Conservation (phyloP, 2,113 vertebrate genomes). For the Heloderma charlesbogerti region DNA sequence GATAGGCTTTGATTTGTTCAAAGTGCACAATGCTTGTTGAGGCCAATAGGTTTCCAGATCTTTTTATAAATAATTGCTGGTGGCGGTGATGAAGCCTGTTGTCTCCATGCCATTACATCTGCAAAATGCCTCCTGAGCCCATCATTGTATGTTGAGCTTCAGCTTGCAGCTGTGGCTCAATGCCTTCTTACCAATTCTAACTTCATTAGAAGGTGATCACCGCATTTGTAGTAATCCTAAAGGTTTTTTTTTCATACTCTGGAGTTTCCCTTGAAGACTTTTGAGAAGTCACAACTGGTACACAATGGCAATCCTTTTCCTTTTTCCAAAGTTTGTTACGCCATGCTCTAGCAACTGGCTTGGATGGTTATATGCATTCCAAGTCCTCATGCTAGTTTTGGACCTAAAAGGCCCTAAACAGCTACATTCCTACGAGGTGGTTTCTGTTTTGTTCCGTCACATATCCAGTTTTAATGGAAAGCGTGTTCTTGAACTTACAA, state of each 20-base stretch:
- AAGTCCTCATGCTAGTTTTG: neutral
- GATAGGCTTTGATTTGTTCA: neutral
- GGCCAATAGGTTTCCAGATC: neutral
- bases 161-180: neutral
- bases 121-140: neutral
- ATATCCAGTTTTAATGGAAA: neutral
- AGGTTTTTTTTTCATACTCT: neutral
- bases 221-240: neutral
- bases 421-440: neutral
- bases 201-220: neutral
- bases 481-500: neutral
- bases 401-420: neutral
- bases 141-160: neutral
- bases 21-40: neutral
- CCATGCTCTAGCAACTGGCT: neutral
- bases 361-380: neutral
- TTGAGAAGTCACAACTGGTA: neutral
- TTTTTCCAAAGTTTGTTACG: neutral
- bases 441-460: neutral
- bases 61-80: neutral
- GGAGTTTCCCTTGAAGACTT: neutral
- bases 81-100: neutral
- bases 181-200: neutral
- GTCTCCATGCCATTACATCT: neutral
- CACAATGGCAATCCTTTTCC: neutral